Conservation (phyloP, 1,140 invertebrate genomes). For the Papilio polytes region DNA sequence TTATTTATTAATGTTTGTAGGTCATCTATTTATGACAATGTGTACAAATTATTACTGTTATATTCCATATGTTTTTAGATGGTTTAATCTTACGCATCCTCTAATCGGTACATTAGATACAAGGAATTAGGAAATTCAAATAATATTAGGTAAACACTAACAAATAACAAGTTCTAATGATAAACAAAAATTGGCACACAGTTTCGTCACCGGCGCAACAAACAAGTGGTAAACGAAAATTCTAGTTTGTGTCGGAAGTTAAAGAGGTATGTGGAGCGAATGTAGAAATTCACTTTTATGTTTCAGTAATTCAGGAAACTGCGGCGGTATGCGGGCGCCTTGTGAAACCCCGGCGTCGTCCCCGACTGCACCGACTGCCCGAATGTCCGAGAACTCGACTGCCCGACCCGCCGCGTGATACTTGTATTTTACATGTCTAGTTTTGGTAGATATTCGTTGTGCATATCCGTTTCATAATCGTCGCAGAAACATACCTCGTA, state of each 20-base stretch:
- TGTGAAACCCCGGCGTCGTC: slow-evolving; percentile 32
- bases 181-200: neutral
- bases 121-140: too few relatives aligned
- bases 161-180: neutral
- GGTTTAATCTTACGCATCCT: too few relatives aligned
- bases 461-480: too few relatives aligned
- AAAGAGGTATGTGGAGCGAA: slow-evolving; percentile 23
- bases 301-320: slow-evolving; percentile 34
- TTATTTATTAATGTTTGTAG: neutral
- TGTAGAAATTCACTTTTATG: slow-evolving; percentile 36
- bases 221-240: slow-evolving; percentile 13
- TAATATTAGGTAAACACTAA: too few relatives aligned
- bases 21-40: neutral
- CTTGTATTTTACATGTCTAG: neutral
- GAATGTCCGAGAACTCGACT: neutral
- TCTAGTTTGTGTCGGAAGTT: slow-evolving; percentile 31
- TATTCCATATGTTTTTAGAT: neutral
- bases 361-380: slow-evolving; percentile 1
- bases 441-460: too few relatives aligned
- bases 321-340: slow-evolving; percentile 5
- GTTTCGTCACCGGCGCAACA: neutral
- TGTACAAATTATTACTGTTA: neutral
- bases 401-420: neutral
- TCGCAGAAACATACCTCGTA: too few relatives aligned
- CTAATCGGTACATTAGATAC: too few relatives aligned